Percentiles rank a stretch among this genome's conserved stretches.
Evolutionary conservation across 2,797 vertebrate species (phyloP).

Genomic region (Anabacerthia variegaticeps): DNA sequence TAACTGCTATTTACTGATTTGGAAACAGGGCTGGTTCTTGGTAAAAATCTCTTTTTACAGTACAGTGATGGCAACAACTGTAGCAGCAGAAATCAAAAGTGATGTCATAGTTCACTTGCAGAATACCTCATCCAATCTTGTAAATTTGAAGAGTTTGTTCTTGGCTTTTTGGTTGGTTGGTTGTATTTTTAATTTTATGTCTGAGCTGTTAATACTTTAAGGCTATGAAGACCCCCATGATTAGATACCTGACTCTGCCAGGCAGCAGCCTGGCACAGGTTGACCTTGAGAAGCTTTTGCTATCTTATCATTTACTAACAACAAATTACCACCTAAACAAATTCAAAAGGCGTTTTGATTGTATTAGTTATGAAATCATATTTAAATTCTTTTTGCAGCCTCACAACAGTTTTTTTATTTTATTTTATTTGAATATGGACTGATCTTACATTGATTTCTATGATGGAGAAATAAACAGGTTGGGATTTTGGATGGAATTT

Average conservation of each 20-base stretch:
- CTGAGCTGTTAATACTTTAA: background rate
- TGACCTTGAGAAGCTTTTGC: background rate
- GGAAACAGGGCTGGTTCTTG: background rate
- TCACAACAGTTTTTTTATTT: background rate
- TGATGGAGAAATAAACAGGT: background rate
- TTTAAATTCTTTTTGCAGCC: background rate
- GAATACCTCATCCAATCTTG: background rate
- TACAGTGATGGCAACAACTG: background rate
- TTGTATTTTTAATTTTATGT: background rate
- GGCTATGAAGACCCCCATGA: background rate
- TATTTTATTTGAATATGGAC: background rate
- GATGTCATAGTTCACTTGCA: background rate
- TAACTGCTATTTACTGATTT: background rate
- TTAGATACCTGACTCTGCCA: background rate
- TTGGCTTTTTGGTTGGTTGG: background rate
- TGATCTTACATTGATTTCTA: background rate
- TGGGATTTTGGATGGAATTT: background rate
- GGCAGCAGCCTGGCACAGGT: background rate
- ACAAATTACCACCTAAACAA: background rate
- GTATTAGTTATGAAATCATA: background rate
- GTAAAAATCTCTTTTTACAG: background rate
- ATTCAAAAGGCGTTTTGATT: background rate
- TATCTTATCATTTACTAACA: background rate
- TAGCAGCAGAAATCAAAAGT: background rate
- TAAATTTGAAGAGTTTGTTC: background rate